Evolutionary conservation across 2,113 vertebrate species (phyloP), one percentile per base, ranked within the genome.

Genomic region (Varanus komodoensis): DNA sequence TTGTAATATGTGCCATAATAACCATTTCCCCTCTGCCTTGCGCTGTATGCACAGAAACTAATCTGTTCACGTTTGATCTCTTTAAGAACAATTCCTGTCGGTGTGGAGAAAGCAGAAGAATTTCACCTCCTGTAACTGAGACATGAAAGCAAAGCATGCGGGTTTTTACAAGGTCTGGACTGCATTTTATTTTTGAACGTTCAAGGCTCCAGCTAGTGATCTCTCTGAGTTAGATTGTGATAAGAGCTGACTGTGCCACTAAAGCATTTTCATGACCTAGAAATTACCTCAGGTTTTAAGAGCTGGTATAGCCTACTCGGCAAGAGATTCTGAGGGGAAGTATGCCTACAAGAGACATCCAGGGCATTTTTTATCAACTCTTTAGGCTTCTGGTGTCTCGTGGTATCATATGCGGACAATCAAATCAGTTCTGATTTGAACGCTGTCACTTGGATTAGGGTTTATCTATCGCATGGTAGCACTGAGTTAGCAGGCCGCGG

Each of bases 341-440:
- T 94, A 77, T 95, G 92, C 90, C 95, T 96, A 95, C 91, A 95
- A 95, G 93, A 96, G 91, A 96, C 93, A 94, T 79, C 69, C 15
- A 94, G 95, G 77, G 94, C 92, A 92, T 78, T 90, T 96, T 96
- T 96, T 95, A 95, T 95, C 95, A 96, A 94, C 91, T 95, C 93
- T 96, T 97, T 96, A 95, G 95, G 90, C 87, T 95, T 92, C 92
- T 95, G 87, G 86, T 95, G 92, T 96, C 96, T 95, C 94, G 86
- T 95, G 94, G 96, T 96, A 94, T 97, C 96, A 96, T 93, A 97
- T 95, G 93, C 95, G 96, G 97, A 97, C 91, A 97, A 96, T 95
- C 93, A 96, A 96, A 97, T 96, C 96, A 96, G 90, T 95, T 97
- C 94, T 96, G 96, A 97, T 96, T 94, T 96, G 94, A 97, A 96